These are phyloP conservation scores for Gallinago solitaria DNA, from an alignment of 2,797 vertebrate species.

Conservation along the genomic window DNA sequence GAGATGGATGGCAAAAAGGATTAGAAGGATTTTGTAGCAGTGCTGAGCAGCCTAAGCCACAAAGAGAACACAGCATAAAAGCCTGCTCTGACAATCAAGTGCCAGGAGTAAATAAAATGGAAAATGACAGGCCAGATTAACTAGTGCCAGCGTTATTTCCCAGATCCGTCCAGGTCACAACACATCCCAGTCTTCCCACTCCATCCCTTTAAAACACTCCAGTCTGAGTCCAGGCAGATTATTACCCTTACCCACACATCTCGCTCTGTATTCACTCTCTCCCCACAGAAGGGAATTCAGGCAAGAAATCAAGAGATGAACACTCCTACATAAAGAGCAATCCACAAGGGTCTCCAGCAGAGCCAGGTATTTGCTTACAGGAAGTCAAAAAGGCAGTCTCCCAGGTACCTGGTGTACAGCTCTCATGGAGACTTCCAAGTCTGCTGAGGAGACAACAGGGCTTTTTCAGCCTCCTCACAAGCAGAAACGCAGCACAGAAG, in stretches of 20 bases:
- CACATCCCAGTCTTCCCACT: neutral
- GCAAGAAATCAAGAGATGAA: neutral
- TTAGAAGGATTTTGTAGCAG: conserved; percentile 22
- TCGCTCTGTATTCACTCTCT: neutral
- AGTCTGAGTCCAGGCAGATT: neutral
- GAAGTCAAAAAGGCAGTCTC: neutral
- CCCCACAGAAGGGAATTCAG: neutral
- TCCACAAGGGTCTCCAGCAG: neutral
- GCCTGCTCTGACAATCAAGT: neutral
- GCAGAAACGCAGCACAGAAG: neutral
- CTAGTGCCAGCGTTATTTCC: neutral
- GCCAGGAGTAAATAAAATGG: conserved; percentile 1
- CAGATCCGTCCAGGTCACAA: neutral
- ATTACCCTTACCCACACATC: neutral
- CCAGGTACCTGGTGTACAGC: neutral
- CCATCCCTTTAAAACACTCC: neutral
- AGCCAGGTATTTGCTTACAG: neutral
- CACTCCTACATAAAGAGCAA: neutral
- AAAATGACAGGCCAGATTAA: conserved; percentile 7
- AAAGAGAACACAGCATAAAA: neutral
- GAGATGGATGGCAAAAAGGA: neutral
- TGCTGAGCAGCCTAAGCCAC: neutral
- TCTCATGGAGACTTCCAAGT: neutral
- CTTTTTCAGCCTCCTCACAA: neutral
- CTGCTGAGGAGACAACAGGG: neutral